Percentiles rank a stretch among this genome's conserved stretches.
Conservation (phyloP, 2,888 invertebrate species). For the Meta bourneti region DNA sequence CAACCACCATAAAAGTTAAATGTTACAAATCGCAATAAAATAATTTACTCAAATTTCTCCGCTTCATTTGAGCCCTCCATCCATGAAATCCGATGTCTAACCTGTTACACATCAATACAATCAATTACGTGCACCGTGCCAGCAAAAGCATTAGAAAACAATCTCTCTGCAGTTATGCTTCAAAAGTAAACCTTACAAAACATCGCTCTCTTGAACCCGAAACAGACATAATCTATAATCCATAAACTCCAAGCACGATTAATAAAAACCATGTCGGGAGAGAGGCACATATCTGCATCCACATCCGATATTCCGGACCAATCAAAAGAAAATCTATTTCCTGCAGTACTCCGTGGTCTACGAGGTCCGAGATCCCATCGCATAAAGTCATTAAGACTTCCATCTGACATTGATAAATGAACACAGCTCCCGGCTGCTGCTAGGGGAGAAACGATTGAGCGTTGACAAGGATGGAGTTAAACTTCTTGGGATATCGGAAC, state of each 20-base stretch:
- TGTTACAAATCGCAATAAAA: too few relatives aligned
- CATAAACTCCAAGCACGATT: conserved; percentile 19
- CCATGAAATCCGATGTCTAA: too few relatives aligned
- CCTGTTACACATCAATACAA: too few relatives aligned
- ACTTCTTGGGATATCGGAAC: conserved; percentile 48
- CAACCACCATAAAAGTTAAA: too few relatives aligned
- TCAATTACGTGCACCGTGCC: neutral
- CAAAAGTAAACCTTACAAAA: neutral
- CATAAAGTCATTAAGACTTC: conserved; percentile 66
- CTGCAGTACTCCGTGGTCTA: conserved; percentile 25
- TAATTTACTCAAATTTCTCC: too few relatives aligned
- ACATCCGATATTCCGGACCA: conserved; percentile 37
- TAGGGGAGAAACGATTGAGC: conserved; percentile 44
- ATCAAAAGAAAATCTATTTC: conserved; percentile 69
- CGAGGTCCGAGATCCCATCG: conserved; percentile 50
- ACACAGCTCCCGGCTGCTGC: conserved; percentile 32
- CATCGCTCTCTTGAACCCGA: neutral
- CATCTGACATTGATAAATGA: conserved; percentile 67
- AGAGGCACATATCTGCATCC: conserved; percentile 35
- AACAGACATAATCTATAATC: neutral
- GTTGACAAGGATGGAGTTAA: conserved; percentile 36
- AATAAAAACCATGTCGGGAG: conserved; percentile 23
- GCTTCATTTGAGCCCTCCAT: too few relatives aligned
- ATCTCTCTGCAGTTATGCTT: neutral
- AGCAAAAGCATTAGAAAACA: neutral